Evolutionary conservation across 2,888 invertebrate species (phyloP).

Genomic region (Cartodere bifasciata): DNA sequence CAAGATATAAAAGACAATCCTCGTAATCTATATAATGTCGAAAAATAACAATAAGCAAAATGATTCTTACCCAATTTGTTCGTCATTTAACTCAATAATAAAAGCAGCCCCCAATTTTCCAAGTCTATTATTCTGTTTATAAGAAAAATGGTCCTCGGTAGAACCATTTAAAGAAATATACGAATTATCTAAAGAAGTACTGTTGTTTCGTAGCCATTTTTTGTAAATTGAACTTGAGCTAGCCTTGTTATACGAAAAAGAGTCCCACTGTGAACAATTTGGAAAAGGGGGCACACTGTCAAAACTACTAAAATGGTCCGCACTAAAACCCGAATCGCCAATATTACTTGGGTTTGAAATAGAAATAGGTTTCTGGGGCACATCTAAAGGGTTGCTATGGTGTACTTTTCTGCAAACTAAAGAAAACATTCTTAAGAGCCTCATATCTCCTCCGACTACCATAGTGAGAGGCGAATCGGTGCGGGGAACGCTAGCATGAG

Average conservation of each 20-base stretch:
- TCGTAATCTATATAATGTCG: not conserved
- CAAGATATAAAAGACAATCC: not conserved
- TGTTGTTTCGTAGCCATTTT: constrained; percentile 40
- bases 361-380: constrained; percentile 15
- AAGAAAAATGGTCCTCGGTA: constrained; percentile 16
- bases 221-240: constrained; percentile 37
- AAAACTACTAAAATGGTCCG: constrained; percentile 25
- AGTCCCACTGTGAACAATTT: not conserved
- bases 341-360: constrained; percentile 22
- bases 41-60: not conserved
- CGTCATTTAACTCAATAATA: constrained; percentile 44
- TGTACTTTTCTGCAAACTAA: constrained; percentile 24
- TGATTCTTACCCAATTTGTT: constrained; percentile 38
- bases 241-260: not conserved
- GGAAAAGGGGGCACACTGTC: constrained; percentile 17
- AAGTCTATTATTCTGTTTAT: constrained; percentile 19
- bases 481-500: too few species aligned
- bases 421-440: too few species aligned
- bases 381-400: constrained; percentile 24
- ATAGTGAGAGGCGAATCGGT: too few species aligned
- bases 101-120: constrained; percentile 54
- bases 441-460: too few species aligned
- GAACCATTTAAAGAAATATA: constrained; percentile 21
- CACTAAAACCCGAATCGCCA: constrained; percentile 28
- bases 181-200: constrained; percentile 40